These are phyloP conservation scores for Chanos chanos DNA, from an alignment of 2,797 vertebrate genomes.

Conservation along the genomic window DNA sequence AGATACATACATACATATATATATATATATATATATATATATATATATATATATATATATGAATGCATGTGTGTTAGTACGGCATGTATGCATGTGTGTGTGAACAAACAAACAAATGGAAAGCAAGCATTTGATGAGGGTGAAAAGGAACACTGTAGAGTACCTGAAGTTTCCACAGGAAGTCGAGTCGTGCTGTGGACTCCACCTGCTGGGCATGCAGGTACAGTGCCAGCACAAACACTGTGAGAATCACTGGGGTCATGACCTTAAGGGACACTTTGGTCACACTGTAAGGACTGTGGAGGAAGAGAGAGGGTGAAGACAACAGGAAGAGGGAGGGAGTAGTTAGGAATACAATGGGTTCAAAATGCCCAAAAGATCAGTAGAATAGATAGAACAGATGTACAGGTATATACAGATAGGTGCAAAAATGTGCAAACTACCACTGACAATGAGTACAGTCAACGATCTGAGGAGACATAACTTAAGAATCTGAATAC, in stretches of 20 bases:
- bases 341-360: not conserved
- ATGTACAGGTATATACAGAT: too few relatives aligned
- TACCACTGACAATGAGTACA: too few relatives aligned
- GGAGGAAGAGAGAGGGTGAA: constrained; percentile 8
- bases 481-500: too few relatives aligned
- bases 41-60: too few relatives aligned
- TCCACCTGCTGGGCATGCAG: constrained; percentile 95
- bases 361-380: not conserved
- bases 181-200: constrained; percentile 93
- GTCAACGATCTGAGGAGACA: too few relatives aligned
- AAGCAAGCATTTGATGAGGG: constrained; percentile 25
- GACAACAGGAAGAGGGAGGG: not conserved
- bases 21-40: too few relatives aligned
- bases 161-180: constrained; percentile 98
- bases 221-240: constrained; percentile 91
- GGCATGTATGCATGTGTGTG: too few relatives aligned
- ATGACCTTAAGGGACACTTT: constrained; percentile 90
- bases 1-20: too few relatives aligned
- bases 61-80: too few relatives aligned
- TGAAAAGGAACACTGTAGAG: not conserved
- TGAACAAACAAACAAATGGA: not conserved
- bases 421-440: too few relatives aligned
- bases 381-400: too few relatives aligned
- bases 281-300: constrained; percentile 73
- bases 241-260: constrained; percentile 88